Base-by-base conservation (phyloP, 2,888 invertebrate species). In the Slavum lentiscoides region DNA sequence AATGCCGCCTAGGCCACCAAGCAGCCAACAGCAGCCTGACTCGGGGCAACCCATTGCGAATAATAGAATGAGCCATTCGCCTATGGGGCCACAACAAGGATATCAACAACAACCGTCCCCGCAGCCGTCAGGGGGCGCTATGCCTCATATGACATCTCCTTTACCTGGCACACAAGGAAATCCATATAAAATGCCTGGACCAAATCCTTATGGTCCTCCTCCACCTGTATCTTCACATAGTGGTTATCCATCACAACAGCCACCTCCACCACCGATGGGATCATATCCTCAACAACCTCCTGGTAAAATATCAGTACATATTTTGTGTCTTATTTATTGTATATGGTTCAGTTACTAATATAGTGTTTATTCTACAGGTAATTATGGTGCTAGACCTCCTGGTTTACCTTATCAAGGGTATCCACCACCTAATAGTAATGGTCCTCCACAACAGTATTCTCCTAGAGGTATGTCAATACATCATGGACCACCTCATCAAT, bases 1-100 rank as follows among this genome's bases (percentile, higher is more conserved):
- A 89, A 96, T 96, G 93, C 96, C 96, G 87, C 94, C 95, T 87
- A 92, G 96, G 87, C 96, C 96, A 88, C 94, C 96, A 86, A 96
- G 96, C 88, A 91, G 91, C 86, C 92, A 91, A 89, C 91, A 88
- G 87, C 92, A 89, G 88, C 87, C 90, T 89, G 92, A 89, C 87
- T 87, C 90, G 89, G 88, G 87, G 87, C 86, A 88, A 88, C 83
- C 86, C 86, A 84, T 86, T 86, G 81, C 83, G 66, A 90, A 90
- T 85, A 88, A 89, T 85, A 89, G 91, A 84, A 90, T 92, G 89
- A 91, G 90, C 87, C 91, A 91, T 86, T 91, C 92, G 84, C 91
- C 92, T 83, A 91, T 92, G 90, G 89, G 90, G 23, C 73, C 82
- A 85, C 89, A 89, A 84, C 89, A 89, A 88, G 88, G 88, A 58